A percentile compares a stretch with the other conserved stretches of the same genome.
Conservation (phyloP, 2,888 invertebrate species). For the Hipparchia sbordonii region DNA sequence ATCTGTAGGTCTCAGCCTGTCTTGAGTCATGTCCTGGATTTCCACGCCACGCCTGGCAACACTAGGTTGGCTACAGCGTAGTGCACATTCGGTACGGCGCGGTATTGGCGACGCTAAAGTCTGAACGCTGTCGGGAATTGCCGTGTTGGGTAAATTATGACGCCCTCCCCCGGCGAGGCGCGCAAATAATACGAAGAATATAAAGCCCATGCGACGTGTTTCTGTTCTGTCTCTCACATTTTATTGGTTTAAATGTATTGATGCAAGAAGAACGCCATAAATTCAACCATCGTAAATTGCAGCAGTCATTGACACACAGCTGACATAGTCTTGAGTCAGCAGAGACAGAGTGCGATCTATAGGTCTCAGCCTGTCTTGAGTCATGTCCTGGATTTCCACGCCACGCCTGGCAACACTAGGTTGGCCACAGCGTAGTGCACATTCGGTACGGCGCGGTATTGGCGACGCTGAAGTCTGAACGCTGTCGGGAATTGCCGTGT, state of each 20-base stretch:
- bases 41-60: constrained; percentile 56
- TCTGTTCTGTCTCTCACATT: constrained; percentile 49
- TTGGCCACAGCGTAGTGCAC: no score
- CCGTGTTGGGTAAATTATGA: constrained; percentile 75
- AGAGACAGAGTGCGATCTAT: no score
- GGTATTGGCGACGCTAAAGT: constrained; percentile 67
- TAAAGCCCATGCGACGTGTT: constrained; percentile 59
- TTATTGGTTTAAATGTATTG: no score
- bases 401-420: no score
- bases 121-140: constrained; percentile 71
- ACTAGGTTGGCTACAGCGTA: constrained; percentile 28
- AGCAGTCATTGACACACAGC: no score
- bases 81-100: constrained; percentile 66
- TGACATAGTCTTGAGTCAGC: no score
- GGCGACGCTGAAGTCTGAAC: constrained; percentile 63
- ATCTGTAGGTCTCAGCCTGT: no score
- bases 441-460: constrained; percentile 54
- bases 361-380: no score
- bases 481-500: constrained; percentile 75
- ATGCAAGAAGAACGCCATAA: no score
- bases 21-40: constrained; percentile 14
- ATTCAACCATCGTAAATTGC: no score
- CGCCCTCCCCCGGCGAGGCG: constrained; percentile 71
- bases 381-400: no score
- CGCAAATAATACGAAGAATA: constrained; percentile 74